Conservation (phyloP, 2,113 vertebrate genomes). For the Tachysurus fulvidraco region DNA sequence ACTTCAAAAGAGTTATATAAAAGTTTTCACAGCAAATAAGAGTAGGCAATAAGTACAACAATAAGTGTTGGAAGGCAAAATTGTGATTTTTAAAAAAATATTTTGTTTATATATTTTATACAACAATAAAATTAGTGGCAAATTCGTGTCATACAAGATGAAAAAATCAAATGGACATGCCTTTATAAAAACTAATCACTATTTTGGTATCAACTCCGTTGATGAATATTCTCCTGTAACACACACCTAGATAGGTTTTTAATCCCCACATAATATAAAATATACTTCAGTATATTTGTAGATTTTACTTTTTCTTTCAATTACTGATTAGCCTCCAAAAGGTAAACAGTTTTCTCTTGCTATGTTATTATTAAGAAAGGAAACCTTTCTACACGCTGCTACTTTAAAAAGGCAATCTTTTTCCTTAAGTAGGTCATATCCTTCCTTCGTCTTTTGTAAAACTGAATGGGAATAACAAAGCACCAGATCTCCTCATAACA, state of each 20-base stretch:
- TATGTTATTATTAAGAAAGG: neutral
- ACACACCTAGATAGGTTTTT: neutral
- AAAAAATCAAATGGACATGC: neutral
- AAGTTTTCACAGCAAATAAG: neutral
- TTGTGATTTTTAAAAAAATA: no score
- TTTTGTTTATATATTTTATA: no score
- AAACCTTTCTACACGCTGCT: neutral
- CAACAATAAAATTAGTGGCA: neutral
- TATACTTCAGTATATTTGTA: neutral
- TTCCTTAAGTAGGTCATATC: constrained; percentile 21
- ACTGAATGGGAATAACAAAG: neutral
- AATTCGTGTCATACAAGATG: neutral
- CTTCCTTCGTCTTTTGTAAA: constrained; percentile 32
- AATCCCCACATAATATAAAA: neutral
- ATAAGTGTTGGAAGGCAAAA: no score
- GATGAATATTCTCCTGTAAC: neutral
- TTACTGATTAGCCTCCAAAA: neutral
- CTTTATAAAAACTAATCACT: neutral
- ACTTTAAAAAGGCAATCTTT: constrained; percentile 9
- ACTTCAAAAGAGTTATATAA: neutral
- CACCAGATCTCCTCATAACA: neutral
- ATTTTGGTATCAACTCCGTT: neutral
- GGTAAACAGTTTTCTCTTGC: neutral
- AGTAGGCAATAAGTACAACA: neutral
- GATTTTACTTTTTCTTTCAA: neutral